Base-by-base conservation (phyloP, 2,113 vertebrate genomes). In the Felis chaus region DNA sequence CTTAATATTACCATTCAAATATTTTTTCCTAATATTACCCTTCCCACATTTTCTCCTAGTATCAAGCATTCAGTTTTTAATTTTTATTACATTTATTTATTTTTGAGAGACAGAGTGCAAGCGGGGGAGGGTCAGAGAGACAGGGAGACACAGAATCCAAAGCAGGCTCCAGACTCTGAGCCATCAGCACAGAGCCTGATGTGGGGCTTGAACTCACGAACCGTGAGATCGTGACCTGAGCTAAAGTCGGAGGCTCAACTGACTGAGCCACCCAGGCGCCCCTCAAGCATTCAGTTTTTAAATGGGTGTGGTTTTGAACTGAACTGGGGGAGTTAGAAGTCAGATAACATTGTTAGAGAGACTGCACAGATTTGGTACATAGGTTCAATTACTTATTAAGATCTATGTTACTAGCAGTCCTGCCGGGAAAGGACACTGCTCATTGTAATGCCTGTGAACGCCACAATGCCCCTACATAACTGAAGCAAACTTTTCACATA, bases 11-110 rank as follows among this genome's bases (percentile, higher is more conserved):
- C 16, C 65, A 85, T 63, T 91, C 48, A 66, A 81, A 94, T 19
- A 71, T 33, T 41, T 86, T 86, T 83, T 81, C 81, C 63, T 71
- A 81, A 63, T 57, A 80, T 29, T 48, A n/a, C 36, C 45, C 31
- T 76, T 90, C n/a, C 63, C 12, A 39, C 55, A 41, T 53, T 79
- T 69, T 63, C 68, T 61, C 55, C 50, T 92, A 91, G 12, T 74
- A n/a, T 65, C 9, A 90, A 95, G 68, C 45, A 89, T 66, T 61
- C n/a, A 39, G 15, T 78, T 95, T 88, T 92, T 41, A 36, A 92
- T 45, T 45, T 45, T 45, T 45, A 45, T 45, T 45, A 45, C 45
- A 45, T 45, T 45, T 45, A 45, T 45, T 45, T 45, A 45, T 45
- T 45, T 45, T 45, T 45, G 45, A 45, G 45, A 9, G 45, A 45